Evolutionary conservation across 2,797 vertebrate genomes (phyloP), one percentile per base, ranked within the genome.

Genomic region (Poecilia picta): DNA sequence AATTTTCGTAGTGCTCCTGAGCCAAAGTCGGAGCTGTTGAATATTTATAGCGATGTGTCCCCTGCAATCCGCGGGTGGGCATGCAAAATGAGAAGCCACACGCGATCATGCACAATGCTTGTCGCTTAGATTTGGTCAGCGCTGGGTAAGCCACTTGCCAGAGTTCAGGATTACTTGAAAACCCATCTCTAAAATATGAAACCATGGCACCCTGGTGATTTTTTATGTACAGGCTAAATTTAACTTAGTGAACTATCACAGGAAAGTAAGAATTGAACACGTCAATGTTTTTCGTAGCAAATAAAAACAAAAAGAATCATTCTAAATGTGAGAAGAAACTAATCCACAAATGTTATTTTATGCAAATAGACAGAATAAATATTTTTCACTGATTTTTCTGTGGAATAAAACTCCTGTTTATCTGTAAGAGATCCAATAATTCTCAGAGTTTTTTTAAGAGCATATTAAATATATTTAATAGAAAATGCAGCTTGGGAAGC

Each of bases 11-110:
- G 76, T 78, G 83, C 90, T 92, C 75, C 74, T 23, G 77, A 88
- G 82, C 91, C 88, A 82, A 55, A 83, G 75, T 43, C 59, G 73
- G 75, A 85, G 78, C 86, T 87, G 82, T 70, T 94, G 92, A 93
- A 94, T 94, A 94, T 94, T 92, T 92, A 94, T 86, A 78, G 75
- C 49, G 68, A 85, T 31, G 39, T 33, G 80, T 89, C 87, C 81
- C 49, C 77, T 80, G 84, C 84, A 85, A 81, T 87, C 71, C 86
- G 57, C 8, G 82, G 88, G 83, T 89, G 88, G 89, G 85, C 87
- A 89, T 36, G 79, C 76, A 78, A 64, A 80, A 89, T 16, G 47
- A 78, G 31, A 87, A 86, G 85, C 88, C 86, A 84, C 85, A 93
- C 86, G 85, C 86, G 64, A 89, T 92, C 86, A 85, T 82, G 85